These are phyloP conservation scores for Cottus gobio DNA, from an alignment of 2,113 vertebrate species.

Conservation along the genomic window DNA sequence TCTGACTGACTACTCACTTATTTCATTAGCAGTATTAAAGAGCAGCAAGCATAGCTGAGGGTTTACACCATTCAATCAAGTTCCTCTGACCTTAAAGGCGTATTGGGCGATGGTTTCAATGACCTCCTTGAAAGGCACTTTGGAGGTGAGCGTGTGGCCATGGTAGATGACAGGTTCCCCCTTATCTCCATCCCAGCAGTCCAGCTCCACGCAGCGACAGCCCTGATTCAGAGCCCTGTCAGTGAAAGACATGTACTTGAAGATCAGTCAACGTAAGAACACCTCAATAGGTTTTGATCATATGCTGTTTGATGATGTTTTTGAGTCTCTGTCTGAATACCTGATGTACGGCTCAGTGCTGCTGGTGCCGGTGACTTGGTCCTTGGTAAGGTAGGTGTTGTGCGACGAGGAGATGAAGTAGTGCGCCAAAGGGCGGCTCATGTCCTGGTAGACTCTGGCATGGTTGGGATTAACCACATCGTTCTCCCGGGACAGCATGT, in stretches of 20 bases:
- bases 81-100: slow-evolving; percentile 86
- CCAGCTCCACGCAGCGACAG: slow-evolving; percentile 96
- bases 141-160: slow-evolving; percentile 94
- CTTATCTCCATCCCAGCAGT: slow-evolving; percentile 95
- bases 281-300: not conserved
- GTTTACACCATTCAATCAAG: slow-evolving; percentile 5
- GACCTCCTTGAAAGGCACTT: slow-evolving; percentile 93
- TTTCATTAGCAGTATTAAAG: slow-evolving; percentile 16
- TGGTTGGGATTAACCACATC: slow-evolving; percentile 89
- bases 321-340: slow-evolving; percentile 70
- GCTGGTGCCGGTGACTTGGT: slow-evolving; percentile 92
- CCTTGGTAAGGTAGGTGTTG: slow-evolving; percentile 95
- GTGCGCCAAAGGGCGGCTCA: slow-evolving; percentile 90
- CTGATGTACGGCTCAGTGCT: slow-evolving; percentile 96
- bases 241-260: not conserved
- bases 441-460: slow-evolving; percentile 88
- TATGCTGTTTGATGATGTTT: not conserved
- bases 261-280: not conserved
- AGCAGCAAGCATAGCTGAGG: slow-evolving; percentile 5
- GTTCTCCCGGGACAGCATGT: slow-evolving; percentile 91
- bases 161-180: slow-evolving; percentile 95
- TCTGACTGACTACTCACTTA: slow-evolving; percentile 12
- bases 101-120: slow-evolving; percentile 91
- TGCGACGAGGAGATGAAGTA: slow-evolving; percentile 98
- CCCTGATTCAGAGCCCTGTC: slow-evolving; percentile 91